These are phyloP conservation scores for Ephialtes manifestator DNA, from an alignment of 2,888 invertebrate genomes.

Conservation along the genomic window DNA sequence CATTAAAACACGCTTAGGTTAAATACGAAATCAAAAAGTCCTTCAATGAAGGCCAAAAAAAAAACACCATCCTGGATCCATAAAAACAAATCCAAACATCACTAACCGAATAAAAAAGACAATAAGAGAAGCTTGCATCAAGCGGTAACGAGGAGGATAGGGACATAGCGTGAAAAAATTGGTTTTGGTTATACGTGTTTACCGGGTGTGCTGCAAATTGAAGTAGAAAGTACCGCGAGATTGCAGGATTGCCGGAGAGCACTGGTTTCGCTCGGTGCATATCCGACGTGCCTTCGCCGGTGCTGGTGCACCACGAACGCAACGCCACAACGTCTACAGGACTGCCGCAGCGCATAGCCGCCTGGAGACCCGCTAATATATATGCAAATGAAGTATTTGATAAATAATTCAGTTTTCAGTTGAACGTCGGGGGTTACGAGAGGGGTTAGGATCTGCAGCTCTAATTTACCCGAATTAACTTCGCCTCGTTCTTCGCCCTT, in stretches of 20 bases:
- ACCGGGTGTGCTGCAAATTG: constrained; percentile 27
- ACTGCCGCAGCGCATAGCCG: constrained; percentile 30
- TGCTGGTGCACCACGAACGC: constrained; percentile 21
- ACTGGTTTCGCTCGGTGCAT: constrained; percentile 37
- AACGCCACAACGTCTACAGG: background rate
- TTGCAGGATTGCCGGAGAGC: constrained; percentile 50
- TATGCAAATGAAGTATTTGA: constrained; percentile 78
- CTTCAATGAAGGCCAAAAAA: background rate
- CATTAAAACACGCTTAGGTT: too few relatives aligned
- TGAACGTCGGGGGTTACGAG: constrained; percentile 67
- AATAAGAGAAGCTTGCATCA: background rate
- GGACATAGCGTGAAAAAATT: constrained; percentile 9
- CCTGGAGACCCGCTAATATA: constrained; percentile 73
- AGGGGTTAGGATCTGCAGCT: constrained; percentile 69
- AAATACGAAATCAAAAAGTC: too few relatives aligned
- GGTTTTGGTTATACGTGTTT: constrained; percentile 33
- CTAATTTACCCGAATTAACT: constrained; percentile 75
- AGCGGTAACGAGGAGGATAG: background rate
- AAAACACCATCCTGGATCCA: background rate
- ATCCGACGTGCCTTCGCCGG: constrained; percentile 40
- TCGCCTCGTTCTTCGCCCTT: constrained; percentile 51
- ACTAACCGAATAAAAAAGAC: background rate
- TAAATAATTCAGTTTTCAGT: constrained; percentile 78
- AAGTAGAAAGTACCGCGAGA: constrained; percentile 39
- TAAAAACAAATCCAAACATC: background rate